Evolutionary conservation across 2,113 vertebrate genomes (phyloP), one percentile per base, ranked within the genome.

Genomic region (Opisthocomus hoazin): DNA sequence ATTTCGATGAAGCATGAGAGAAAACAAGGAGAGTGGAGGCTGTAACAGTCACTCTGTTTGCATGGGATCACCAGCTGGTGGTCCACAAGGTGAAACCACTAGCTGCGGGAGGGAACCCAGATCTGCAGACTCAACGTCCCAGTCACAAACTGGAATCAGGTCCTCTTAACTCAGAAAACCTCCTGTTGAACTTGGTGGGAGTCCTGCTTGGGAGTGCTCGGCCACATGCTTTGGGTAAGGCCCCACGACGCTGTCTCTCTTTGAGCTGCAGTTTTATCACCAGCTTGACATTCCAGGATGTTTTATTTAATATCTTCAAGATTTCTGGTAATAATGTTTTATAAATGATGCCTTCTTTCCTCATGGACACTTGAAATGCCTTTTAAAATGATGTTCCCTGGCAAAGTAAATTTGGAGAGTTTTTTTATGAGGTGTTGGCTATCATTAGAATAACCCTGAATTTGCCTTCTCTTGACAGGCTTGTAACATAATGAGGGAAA

Each of bases 351-450:
- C 84, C 97, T 97, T 96, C 88, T 97, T 97, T 98, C 93, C 93
- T 96, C 93, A 2, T 83, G 88, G 90, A 90, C 76, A 84, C 94
- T 89, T 81, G 80, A 92, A 96, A 94, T 84, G 88, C 73, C 61
- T 80, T 96, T 97, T 94, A 85, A 97, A 97, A 84, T 92, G 50
- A 97, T 97, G 86, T 96, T 97, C 96, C 95, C 87, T 96, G 97
- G 92, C 98, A 98, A 97, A 98, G 96, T 97, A 93, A 97, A 97
- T 97, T 94, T 95, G 94, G 97, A 96, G 94, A 90, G 76, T 46
- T 90, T 97, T 97, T 98, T 98, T 97, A 98, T 96, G 97, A 97
- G 95, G 97, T 97, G 96, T 97, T 97, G 97, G 97, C 97, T 97
- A 95, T 97, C 97, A 97, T 98, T 98, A 97, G 97, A 97, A 97